phyloP scores from a whole-genome alignment of 2,113 vertebrate genomes.

The Okapia johnstoni region DNA sequence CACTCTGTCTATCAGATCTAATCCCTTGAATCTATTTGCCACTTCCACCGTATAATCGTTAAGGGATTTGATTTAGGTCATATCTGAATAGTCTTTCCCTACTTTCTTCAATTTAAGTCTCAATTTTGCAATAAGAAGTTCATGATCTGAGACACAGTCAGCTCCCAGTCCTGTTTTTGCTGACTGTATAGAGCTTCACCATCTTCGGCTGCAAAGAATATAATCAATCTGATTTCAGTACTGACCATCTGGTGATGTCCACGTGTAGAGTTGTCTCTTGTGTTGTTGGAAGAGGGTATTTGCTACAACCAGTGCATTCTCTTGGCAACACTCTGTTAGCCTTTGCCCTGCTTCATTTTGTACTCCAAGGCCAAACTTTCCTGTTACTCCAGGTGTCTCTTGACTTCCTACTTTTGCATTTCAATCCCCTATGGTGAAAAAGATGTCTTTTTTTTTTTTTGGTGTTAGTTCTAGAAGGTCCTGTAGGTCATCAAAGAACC shows the following conservation, averaged over 20 bases:
- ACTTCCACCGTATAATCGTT: neutral
- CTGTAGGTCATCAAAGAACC: neutral
- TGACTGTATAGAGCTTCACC: neutral
- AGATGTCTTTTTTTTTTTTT: neutral
- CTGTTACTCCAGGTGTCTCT: neutral
- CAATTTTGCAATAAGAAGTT: neutral
- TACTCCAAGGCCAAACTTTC: neutral
- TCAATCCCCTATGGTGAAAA: neutral
- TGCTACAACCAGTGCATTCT: neutral
- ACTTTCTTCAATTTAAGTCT: neutral
- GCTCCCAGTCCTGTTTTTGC: neutral
- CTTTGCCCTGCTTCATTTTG: neutral
- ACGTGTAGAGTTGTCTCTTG: neutral
- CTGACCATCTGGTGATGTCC: neutral
- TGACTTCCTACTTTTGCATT: neutral
- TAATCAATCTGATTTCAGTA: neutral
- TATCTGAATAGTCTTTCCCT: neutral
- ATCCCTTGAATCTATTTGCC: neutral
- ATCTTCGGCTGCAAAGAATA: neutral
- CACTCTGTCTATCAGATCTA: neutral
- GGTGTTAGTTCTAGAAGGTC: neutral
- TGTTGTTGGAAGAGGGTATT: neutral
- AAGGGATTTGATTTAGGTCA: neutral
- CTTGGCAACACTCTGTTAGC: neutral
- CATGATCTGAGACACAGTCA: neutral